A percentile compares a stretch with the other conserved stretches of the same genome.
Conservation (phyloP, 30 jellyfish, hydroid and myxozoan species). For the Cassiopea xamachana region DNA sequence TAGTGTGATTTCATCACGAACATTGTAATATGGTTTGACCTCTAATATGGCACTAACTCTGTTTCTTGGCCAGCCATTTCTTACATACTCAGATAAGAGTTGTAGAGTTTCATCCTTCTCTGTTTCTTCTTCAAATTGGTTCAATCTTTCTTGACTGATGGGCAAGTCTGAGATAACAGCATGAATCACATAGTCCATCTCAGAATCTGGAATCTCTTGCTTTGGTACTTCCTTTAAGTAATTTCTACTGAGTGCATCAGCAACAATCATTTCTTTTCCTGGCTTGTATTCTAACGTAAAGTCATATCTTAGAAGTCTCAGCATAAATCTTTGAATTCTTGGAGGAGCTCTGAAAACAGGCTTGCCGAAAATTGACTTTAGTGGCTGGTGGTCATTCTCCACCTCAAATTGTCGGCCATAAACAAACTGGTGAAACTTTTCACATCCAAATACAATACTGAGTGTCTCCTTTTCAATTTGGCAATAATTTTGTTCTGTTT, state of each 20-base stretch:
- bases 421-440: constrained; percentile 47
- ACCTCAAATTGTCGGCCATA: constrained; percentile 60
- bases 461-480: constrained; percentile 61
- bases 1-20: constrained; percentile 43
- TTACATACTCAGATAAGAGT: not conserved
- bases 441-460: constrained; percentile 65
- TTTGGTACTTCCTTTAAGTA: constrained; percentile 6
- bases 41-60: not conserved
- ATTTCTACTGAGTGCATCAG: constrained; percentile 49
- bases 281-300: constrained; percentile 45
- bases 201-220: constrained; percentile 50
- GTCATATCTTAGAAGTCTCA: constrained; percentile 35
- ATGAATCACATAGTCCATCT: constrained; percentile 51
- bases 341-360: constrained; percentile 73
- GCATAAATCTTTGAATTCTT: constrained; percentile 63
- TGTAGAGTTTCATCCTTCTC: constrained; percentile 45
- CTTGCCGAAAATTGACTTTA: constrained; percentile 49
- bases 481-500: constrained; percentile 46
- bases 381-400: constrained; percentile 60
- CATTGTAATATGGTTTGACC: constrained; percentile 35
- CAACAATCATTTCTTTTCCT: constrained; percentile 30
- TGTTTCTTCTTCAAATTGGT: constrained; percentile 46
- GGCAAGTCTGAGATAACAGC: constrained; percentile 56
- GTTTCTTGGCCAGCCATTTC: constrained; percentile 56
- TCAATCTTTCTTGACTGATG: constrained; percentile 45